Base-by-base conservation (phyloP, 2,797 vertebrate genomes). In the Leptatherina wallacei region DNA sequence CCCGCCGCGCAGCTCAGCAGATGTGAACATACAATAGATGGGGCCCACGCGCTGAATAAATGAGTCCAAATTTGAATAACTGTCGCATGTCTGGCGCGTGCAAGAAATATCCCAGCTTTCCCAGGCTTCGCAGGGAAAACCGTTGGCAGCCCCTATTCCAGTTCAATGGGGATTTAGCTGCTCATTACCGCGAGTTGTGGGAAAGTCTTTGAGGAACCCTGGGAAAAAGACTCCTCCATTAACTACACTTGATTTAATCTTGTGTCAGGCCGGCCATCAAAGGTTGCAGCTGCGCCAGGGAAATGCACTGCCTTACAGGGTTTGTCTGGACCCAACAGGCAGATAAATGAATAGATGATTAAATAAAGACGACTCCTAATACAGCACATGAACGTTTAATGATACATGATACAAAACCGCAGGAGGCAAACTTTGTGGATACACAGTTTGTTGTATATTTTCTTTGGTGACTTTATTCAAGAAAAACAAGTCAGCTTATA, bases 1-100 rank as follows among this genome's bases (percentile, higher is more conserved):
- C 82, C 87, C 87, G 87, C 87, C 87, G 87, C 88, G 76, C 83
- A 69, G 85, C n/a, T n/a, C 87, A 91, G 83, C 94, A 95, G 94
- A 92, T 94, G 95, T 75, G 81, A n/a, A 29, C 55, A 81, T 30
- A 94, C 86, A 90, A 94, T 85, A 35, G 67, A 74, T 33, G 72
- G 67, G 74, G 56, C 72, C 81, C 83, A 82, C 61, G 78, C 89
- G 73, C 73, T 89, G 77, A 84, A 90, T 89, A 89, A 94, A 87
- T 71, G 78, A 87, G 84, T 67, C 42, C 71, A 77, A 42, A 95
- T 95, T 94, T 94, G 92, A 95, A 95, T 95, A 95, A 95, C 95
- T 93, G 95, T 92, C 94, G 88, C 90, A 92, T 79, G 91, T 79
- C 90, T 14, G 93, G 88, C 94, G 93, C 94, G 94, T 95, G 95